A percentile compares a stretch with the other conserved stretches of the same genome.
These are phyloP conservation scores for Himalopsyche tibetana DNA, from an alignment of 2,888 invertebrate species.

Conservation along the genomic window DNA sequence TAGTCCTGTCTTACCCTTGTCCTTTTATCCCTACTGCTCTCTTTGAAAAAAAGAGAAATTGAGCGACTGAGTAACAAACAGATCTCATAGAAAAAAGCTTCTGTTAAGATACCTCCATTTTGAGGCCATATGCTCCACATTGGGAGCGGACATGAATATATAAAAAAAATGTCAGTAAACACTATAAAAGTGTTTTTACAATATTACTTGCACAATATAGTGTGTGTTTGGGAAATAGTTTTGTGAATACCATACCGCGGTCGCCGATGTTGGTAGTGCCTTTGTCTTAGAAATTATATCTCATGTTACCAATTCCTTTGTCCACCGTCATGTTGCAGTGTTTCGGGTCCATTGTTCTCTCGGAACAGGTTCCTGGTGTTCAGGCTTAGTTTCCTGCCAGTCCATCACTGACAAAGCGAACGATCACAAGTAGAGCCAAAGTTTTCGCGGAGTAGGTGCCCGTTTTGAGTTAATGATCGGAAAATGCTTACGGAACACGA, in stretches of 20 bases:
- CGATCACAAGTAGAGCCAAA: constrained; percentile 33
- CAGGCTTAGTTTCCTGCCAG: constrained; percentile 17
- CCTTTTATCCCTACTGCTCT: too few species aligned
- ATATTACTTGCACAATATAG: background rate
- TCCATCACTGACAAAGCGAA: constrained; percentile 28
- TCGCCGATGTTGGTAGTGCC: background rate
- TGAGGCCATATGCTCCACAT: too few species aligned
- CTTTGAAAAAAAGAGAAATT: too few species aligned
- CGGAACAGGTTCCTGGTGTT: constrained; percentile 9
- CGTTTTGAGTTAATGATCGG: constrained; percentile 49
- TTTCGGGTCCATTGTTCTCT: constrained; percentile 2
- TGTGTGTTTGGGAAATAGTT: background rate
- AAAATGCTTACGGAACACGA: constrained; percentile 70
- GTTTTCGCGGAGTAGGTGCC: constrained; percentile 41
- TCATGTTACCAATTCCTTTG: constrained; percentile 42
- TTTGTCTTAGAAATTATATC: constrained; percentile 24
- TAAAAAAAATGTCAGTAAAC: too few species aligned
- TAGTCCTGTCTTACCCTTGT: too few species aligned
- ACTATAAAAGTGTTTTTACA: background rate
- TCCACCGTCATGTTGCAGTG: constrained; percentile 36
- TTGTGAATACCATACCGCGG: background rate
- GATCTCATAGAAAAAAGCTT: too few species aligned
- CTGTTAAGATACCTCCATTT: too few species aligned
- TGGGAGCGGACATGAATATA: too few species aligned
- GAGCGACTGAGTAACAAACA: too few species aligned